These are phyloP conservation scores for Candidula unifasciata DNA, from an alignment of 2,888 invertebrate genomes.

Conservation along the genomic window DNA sequence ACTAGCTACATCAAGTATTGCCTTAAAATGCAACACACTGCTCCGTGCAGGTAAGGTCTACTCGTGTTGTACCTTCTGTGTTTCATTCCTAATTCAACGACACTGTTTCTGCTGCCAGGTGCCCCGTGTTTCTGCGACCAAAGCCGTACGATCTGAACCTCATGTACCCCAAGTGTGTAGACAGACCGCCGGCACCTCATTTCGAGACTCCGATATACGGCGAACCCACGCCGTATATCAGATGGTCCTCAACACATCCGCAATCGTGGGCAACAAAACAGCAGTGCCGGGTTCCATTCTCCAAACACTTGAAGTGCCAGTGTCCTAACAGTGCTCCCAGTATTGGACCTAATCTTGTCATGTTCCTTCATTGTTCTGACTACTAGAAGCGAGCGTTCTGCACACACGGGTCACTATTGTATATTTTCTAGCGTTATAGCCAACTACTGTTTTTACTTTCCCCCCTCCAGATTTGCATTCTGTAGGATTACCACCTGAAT, in stretches of 20 bases:
- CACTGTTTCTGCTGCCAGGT: background rate
- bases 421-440: background rate
- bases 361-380: conserved; percentile 3
- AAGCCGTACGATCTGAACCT: conserved; percentile 19
- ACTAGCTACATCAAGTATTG: too few relatives aligned
- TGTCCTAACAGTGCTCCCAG: conserved; percentile 26
- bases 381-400: background rate
- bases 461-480: too few relatives aligned
- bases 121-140: background rate
- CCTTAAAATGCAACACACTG: too few relatives aligned
- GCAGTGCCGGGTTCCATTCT: conserved; percentile 20
- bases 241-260: conserved; percentile 32
- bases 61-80: too few relatives aligned
- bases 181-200: background rate
- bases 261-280: background rate
- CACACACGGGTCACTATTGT: background rate
- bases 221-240: conserved; percentile 29
- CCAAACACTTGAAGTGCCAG: conserved; percentile 3
- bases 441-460: too few relatives aligned
- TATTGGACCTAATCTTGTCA: conserved; percentile 10
- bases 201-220: conserved; percentile 26
- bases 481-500: too few relatives aligned
- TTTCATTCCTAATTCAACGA: too few relatives aligned
- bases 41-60: too few relatives aligned
- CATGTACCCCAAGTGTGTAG: conserved; percentile 30